These are phyloP conservation scores for Arrhopalites spinosus DNA, from an alignment of 2,888 invertebrate genomes.

Conservation along the genomic window DNA sequence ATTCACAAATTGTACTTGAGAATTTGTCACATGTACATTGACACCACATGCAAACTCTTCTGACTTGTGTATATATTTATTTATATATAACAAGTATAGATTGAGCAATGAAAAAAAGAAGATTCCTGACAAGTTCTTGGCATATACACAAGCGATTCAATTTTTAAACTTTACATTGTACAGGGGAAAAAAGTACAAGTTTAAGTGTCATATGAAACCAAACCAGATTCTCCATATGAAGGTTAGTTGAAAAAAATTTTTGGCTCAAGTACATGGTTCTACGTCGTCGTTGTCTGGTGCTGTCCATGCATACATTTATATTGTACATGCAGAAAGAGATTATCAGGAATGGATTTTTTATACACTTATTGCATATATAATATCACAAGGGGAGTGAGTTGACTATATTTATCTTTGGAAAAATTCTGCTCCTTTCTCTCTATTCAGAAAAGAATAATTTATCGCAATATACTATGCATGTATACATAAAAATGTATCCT, in stretches of 20 bases:
- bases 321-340: background rate
- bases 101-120: no score
- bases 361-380: background rate
- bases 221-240: slow-evolving; percentile 9
- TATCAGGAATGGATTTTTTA: background rate
- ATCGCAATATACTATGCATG: no score
- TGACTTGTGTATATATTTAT: no score
- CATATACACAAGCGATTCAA: background rate
- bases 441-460: no score
- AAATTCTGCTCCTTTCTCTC: no score
- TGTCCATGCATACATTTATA: background rate
- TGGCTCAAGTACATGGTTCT: slow-evolving; percentile 7
- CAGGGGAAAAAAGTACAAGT: background rate
- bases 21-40: no score
- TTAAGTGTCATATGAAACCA: slow-evolving; percentile 1
- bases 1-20: no score
- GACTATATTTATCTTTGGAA: background rate
- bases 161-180: background rate
- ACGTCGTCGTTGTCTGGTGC: background rate
- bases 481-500: no score
- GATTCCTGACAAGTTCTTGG: background rate
- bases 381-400: background rate
- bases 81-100: no score
- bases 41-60: no score
- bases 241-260: background rate